Base-by-base conservation (phyloP, 2,797 vertebrate genomes). In the Cuculus canorus region DNA sequence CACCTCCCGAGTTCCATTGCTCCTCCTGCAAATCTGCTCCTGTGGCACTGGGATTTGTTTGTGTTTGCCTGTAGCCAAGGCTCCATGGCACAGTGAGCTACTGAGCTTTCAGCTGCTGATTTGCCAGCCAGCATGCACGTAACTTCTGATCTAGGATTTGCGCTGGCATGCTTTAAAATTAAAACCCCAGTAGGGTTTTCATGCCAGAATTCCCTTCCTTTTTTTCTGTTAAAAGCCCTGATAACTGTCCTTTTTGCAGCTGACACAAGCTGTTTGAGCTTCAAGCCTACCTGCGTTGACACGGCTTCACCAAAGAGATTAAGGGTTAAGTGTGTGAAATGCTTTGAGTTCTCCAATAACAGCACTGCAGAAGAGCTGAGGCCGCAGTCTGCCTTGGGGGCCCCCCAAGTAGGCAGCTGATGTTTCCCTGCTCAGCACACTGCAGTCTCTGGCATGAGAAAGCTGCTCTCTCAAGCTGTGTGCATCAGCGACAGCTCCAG, bases 341-440 rank as follows among this genome's bases (percentile, higher is more conserved):
- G 4, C 33, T 81, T 30, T 45, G 57, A 64, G 65, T 43, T 83
- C 35, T 89, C 24, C 50, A 35, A 24, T 10, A 32, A 28, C 39
- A 37, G 53, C 86, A 48, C 11, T 52, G 32, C 19, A 56, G 75
- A 60, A 79, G 1, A 88, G 78, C 80, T 82, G 77, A 88, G 66
- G 63, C 18, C 56, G 73, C 82, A 82, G 43, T 23, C 53, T 59
- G 66, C 52, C 57, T 23, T 83, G 59, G 30, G 7, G 39, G 18
- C 16, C 43, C 69, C 52, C 35, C 15, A 28, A 72, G 70, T 10
- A 27, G 2, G 2, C 19, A n/a, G 47, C 3, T 10, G 7, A 18
- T 30, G 59, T 21, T 71, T 32, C 65, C 4, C 1, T 57, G n/a
- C 73, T 81, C 3, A 0, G 33, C 5, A 1, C 2, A 5, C 41